These are phyloP conservation scores for Zophobas atratus DNA, from an alignment of 1,140 invertebrate genomes.

Conservation along the genomic window DNA sequence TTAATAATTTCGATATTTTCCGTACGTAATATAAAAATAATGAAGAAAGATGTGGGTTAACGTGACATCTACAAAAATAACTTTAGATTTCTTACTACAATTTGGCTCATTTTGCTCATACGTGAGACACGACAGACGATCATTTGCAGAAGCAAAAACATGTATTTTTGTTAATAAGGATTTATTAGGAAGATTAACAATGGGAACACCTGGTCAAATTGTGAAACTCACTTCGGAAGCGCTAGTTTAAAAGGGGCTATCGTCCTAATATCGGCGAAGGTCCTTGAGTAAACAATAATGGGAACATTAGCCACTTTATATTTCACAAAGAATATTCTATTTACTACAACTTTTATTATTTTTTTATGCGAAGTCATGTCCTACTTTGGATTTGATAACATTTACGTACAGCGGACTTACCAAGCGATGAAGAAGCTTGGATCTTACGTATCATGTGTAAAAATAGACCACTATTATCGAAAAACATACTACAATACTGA, in stretches of 20 bases:
- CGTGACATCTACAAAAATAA: slow-evolving; percentile 33
- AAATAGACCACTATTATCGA: background rate
- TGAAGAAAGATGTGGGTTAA: slow-evolving; percentile 30
- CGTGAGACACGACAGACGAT: slow-evolving; percentile 20
- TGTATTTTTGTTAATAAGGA: slow-evolving; percentile 12
- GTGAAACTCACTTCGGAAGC: background rate
- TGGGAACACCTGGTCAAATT: background rate
- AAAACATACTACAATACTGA: background rate
- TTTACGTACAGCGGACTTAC: background rate
- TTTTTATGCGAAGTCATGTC: slow-evolving; percentile 23
- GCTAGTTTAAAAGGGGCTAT: slow-evolving; percentile 1
- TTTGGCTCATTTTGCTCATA: slow-evolving; percentile 8
- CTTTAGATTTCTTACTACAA: slow-evolving; percentile 6
- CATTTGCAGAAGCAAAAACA: slow-evolving; percentile 25
- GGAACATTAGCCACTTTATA: background rate
- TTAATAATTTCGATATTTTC: slow-evolving; percentile 34
- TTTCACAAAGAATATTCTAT: background rate
- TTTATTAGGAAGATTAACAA: slow-evolving; percentile 17
- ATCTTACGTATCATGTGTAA: background rate
- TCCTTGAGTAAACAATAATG: background rate
- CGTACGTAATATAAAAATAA: slow-evolving; percentile 33
- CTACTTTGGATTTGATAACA: slow-evolving; percentile 7
- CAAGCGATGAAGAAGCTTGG: background rate
- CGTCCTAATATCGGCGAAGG: slow-evolving; percentile 1
- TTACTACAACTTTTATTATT: slow-evolving; percentile 10